Percentiles rank a stretch among this genome's conserved stretches.
Conservation (phyloP, 1,140 invertebrate genomes). For the Samia ricini region DNA sequence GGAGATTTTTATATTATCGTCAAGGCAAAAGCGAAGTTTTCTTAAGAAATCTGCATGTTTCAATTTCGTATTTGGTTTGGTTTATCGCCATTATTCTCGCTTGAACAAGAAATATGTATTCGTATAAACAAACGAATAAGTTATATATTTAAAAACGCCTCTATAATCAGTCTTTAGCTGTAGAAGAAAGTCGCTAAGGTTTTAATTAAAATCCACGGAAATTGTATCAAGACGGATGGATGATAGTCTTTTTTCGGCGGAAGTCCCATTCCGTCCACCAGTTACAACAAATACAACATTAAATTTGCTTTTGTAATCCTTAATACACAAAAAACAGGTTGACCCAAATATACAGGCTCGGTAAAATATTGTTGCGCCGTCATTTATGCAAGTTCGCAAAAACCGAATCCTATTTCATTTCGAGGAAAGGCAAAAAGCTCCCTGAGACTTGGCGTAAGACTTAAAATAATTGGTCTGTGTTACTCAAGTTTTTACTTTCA, state of each 20-base stretch:
- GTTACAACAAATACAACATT: constrained; percentile 69
- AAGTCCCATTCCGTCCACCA: constrained; percentile 54
- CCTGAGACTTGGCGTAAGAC: constrained; percentile 48
- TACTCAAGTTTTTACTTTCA: too few species aligned
- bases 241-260: constrained; percentile 57
- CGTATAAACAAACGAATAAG: constrained; percentile 41
- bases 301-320: constrained; percentile 73
- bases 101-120: constrained; percentile 21
- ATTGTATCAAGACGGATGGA: constrained; percentile 52
- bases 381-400: constrained; percentile 73
- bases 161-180: constrained; percentile 65
- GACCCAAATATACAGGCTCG: constrained; percentile 67
- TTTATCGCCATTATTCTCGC: constrained; percentile 21
- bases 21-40: constrained; percentile 42
- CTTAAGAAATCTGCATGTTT: constrained; percentile 34
- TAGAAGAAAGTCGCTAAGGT: constrained; percentile 60
- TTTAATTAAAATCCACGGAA: constrained; percentile 73
- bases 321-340: constrained; percentile 75
- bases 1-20: constrained; percentile 49
- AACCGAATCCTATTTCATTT: constrained; percentile 57
- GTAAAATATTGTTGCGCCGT: constrained; percentile 67
- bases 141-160: constrained; percentile 43
- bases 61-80: constrained; percentile 27
- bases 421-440: constrained; percentile 44
- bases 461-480: constrained; percentile 44